These are phyloP conservation scores for Phataginus tricuspis DNA, from an alignment of 2,797 vertebrate genomes.

Conservation along the genomic window DNA sequence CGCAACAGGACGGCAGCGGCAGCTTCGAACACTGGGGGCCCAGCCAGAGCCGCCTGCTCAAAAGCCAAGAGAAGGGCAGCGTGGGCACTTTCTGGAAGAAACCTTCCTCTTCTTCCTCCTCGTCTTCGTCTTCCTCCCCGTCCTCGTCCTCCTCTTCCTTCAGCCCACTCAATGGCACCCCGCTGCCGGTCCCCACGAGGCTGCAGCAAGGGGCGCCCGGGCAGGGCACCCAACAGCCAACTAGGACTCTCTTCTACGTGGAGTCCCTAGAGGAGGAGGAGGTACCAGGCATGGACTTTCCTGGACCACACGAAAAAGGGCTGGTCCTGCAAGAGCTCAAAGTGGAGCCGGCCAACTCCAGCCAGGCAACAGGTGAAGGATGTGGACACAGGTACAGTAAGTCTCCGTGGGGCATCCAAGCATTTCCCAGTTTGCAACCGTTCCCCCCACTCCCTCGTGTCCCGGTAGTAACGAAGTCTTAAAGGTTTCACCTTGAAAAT, in stretches of 20 bases:
- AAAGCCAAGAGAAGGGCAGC: constrained; percentile 85
- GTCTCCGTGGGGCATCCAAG: background rate
- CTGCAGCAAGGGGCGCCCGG: constrained; percentile 74
- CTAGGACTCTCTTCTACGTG: constrained; percentile 86
- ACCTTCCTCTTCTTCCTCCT: constrained; percentile 79
- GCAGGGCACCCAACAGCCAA: constrained; percentile 74
- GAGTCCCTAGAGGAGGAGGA: constrained; percentile 85
- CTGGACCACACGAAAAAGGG: constrained; percentile 81
- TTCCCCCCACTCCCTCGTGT: rapidly evolving
- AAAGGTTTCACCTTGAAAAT: background rate
- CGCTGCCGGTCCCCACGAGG: constrained; percentile 79
- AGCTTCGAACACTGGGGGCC: constrained; percentile 89
- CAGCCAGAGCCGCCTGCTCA: constrained; percentile 87
- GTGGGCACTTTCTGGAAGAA: constrained; percentile 87
- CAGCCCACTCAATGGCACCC: constrained; percentile 82
- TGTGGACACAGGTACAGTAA: constrained; percentile 85
- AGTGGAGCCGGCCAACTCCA: constrained; percentile 76
- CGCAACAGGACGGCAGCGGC: constrained; percentile 81
- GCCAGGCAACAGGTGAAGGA: constrained; percentile 87
- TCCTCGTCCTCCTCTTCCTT: constrained; percentile 73
- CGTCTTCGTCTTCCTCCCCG: constrained; percentile 62
- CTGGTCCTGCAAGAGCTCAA: constrained; percentile 79
- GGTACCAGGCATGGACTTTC: constrained; percentile 82
- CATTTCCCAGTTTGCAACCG: background rate
- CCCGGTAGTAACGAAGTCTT: background rate